Base-by-base conservation (phyloP, 2,888 invertebrate species). In the Eupithecia vulgata region DNA sequence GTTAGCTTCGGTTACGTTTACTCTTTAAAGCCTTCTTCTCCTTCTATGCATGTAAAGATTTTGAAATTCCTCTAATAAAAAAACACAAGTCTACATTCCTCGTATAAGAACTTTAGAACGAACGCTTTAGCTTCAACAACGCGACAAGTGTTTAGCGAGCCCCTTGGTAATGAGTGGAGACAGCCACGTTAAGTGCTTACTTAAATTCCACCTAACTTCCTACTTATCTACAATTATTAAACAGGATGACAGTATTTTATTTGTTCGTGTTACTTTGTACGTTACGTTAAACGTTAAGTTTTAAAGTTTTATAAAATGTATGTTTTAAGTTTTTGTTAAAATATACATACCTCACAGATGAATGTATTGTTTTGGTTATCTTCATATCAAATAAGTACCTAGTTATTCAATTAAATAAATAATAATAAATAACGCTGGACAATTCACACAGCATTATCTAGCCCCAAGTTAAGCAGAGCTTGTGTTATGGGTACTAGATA, bases 61-160 rank as follows among this genome's bases (percentile, higher is more conserved):
- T 42, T 42, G 15, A 15, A 42, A n/a, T n/a, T 8, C n/a, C 7
- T 48, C 8, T n/a, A n/a, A 40, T n/a, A 12, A 40, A 48, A 52
- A 21, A 59, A 59, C 57, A 3, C 12, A 25, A 13, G 25, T 30
- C 15, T 59, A 61, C 8, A 17, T 61, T 61, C 15, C 5, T 6
- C 25, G 13, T 61, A 34, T 17, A 61, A 34, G 48, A 15, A 48
- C 34, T 21, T 25, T 13, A 57, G 57, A 84, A 84, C 85, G 83
- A 83, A 82, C 82, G 72, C 81, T 73, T 57, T 21, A 21, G 12
- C 10, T 52, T 57, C 57, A 13, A 57, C 57, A 25, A 25, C 57
- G 80, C 81, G 83, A 84, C 83, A 83, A 84, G 83, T 82, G 81
- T 80, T 80, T 82, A 80, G 78, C 73, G 66, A 76, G 72, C 69